Base-by-base conservation (phyloP, 2,797 vertebrate species). In the Oreonectes daqikongensis region DNA sequence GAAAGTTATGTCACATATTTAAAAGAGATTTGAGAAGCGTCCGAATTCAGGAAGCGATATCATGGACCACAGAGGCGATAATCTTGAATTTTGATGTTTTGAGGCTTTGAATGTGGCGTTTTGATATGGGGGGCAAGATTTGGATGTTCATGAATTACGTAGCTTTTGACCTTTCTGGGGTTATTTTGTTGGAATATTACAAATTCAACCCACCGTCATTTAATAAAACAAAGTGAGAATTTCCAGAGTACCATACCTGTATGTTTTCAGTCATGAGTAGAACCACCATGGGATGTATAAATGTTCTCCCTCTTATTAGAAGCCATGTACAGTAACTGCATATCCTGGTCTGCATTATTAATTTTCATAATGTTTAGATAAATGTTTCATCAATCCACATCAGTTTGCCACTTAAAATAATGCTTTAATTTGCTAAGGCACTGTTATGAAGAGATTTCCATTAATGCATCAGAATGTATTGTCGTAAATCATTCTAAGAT, bases 1-100 rank as follows among this genome's bases (percentile, higher is more conserved):
- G 48, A 70, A 78, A 61, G 66, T 70, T 66, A 68, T 77, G 38
- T 69, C 65, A 28, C 38, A 7, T 10, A 50, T 74, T 71, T 40
- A 60, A 30, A 77, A 64, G 40, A 69, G 30, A 72, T 57, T 30
- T 22, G 15, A 73, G 9, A 65, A 32, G 22, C 24, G 20, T 69
- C 68, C 28, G 48, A 67, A 71, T 46, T 46, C 35, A 64, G 28
- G 30, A 40, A 76, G 59, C 10, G 17, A 28, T 28, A 24, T 24
- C 9, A 44, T 46, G 22, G n/a, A 20, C 70, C 61, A 18, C 24
- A 69, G 17, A 7, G 8, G 5, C 0, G 50, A 65, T 38, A 53
- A 60, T 67, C 24, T 44, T 66, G 11, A 20, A 17, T 46, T 46
- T 75, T 67, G 20, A 24, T 32, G 11, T 32, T 18, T 26, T 3